Base-by-base conservation (phyloP, 2,113 vertebrate species). In the Pelodiscus sinensis region DNA sequence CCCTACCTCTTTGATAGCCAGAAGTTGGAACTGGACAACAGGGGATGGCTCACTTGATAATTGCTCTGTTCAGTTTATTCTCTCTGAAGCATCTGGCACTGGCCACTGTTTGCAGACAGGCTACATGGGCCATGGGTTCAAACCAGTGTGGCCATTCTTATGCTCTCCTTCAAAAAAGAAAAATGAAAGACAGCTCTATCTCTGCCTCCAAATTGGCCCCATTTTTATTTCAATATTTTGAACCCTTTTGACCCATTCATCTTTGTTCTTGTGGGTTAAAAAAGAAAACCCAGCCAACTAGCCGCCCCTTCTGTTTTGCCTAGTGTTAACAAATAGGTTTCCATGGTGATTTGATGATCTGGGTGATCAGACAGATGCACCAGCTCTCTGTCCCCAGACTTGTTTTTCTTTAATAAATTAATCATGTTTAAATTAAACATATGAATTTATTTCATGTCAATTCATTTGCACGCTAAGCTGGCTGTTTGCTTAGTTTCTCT, bases 401-500 rank as follows among this genome's bases (percentile, higher is more conserved):
- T 93, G 50, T 90, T 96, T 31, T 90, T 93, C 90, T 95, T 96
- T 93, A 94, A 93, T 96, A 97, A 97, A 97, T 97, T 97, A 98
- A 97, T 97, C 95, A 94, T 96, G 92, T 97, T 98, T 97, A 96
- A 98, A 97, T 96, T 68, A 95, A 98, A 97, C 86, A 85, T 96
- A 96, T 93, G 93, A 97, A 96, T 96, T 96, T 96, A 96, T 96
- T 97, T 97, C 90, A 58, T 85, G 93, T 97, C 97, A 97, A 95
- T 98, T 97, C 98, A 97, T 97, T 96, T 94, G 96, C 94, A 92
- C 89, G 97, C 96, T 97, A 95, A 94, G 90, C 93, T 86, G 95
- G 62, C 79, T 93, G 88, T 94, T 57, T 62, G 89, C 77, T 58
- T 90, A 83, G 79, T 82, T 88, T 85, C 80, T 38, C 80, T 88